Evolutionary conservation across 2,113 vertebrate species (phyloP).

Genomic region (Daboia siamensis): DNA sequence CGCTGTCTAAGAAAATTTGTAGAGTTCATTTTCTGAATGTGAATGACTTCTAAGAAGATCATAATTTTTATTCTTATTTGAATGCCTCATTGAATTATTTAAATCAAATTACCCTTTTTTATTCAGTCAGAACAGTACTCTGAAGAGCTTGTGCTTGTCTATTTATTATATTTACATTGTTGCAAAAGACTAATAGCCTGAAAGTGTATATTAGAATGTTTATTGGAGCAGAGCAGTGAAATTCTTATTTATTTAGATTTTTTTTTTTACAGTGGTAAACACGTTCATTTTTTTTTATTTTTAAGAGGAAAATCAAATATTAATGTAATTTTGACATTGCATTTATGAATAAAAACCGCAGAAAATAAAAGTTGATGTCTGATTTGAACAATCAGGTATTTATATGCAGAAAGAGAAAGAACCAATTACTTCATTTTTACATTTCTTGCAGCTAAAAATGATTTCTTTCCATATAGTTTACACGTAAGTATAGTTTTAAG

Average conservation of each 20-base stretch:
- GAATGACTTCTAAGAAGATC: not conserved
- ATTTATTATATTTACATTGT: not conserved
- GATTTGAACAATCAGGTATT: constrained; percentile 57
- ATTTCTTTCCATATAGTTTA: constrained; percentile 45
- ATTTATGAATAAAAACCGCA: constrained; percentile 49
- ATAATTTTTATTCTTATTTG: constrained; percentile 22
- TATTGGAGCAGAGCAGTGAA: not conserved
- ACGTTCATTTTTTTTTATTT: constrained; percentile 53
- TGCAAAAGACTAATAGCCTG: not conserved
- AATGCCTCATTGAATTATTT: not conserved
- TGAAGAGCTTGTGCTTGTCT: not conserved
- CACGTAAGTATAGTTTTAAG: constrained; percentile 28
- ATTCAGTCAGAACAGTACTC: not conserved
- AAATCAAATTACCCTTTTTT: not conserved
- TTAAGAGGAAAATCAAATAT: constrained; percentile 42
- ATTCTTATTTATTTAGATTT: constrained; percentile 32
- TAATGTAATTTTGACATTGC: constrained; percentile 53
- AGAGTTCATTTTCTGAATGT: not conserved
- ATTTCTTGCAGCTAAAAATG: constrained; percentile 55
- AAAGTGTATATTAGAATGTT: not conserved
- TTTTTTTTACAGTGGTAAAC: constrained; percentile 24
- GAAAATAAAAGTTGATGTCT: constrained; percentile 53
- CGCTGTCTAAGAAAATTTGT: not conserved
- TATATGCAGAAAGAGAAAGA: constrained; percentile 34
- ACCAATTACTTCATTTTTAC: constrained; percentile 41